Evolutionary conservation across 2,113 vertebrate species (phyloP), one percentile per base, ranked within the genome.

Genomic region (Pollachius pollachius): DNA sequence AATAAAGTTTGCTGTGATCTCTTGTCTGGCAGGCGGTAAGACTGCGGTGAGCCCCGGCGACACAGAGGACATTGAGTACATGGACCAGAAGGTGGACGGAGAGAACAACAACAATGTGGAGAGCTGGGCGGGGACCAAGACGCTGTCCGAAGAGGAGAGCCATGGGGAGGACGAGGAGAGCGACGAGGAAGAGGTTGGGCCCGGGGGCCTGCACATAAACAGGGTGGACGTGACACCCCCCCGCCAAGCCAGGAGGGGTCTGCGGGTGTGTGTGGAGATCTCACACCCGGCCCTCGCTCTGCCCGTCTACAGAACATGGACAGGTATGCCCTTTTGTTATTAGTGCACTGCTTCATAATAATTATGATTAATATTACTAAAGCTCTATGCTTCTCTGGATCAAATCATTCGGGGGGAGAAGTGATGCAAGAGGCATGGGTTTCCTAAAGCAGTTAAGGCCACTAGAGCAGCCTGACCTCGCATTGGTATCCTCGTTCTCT

Each of bases 241-340:
- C 17, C 61, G 65, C 56, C 77, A n/a, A 0, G 83, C 83, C 1
- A 77, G 65, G 11, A 68, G 78, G 1, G 30, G 69, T 30, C 23
- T 93, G 52, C 86, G 85, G 74, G 92, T 93, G 6, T 81, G 80
- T 12, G 86, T 92, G 70, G 91, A 93, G 72, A 80, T 93, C 72
- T 85, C 73, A 30, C 92, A 93, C 80, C 87, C 92, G 4, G 85
- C 90, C 15, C 84, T 93, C 58, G 64, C 68, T 48, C 72, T 91
- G 73, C 90, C 91, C 60, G 86, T 85, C 21, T 89, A 92, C 66
- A 73, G 85, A 17, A 90, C 80, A 11, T 93, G 92, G 92, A 92
- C 84, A 80, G 92, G 91, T 92, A 41, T 16, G n/a, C 54, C 15
- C n/a, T 57, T 54, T 54, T 3, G 5, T 54, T 54, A 13, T 4